Evolutionary conservation across 1,140 invertebrate genomes (phyloP).

Genomic region (Scaptodrosophila lebanonensis): DNA sequence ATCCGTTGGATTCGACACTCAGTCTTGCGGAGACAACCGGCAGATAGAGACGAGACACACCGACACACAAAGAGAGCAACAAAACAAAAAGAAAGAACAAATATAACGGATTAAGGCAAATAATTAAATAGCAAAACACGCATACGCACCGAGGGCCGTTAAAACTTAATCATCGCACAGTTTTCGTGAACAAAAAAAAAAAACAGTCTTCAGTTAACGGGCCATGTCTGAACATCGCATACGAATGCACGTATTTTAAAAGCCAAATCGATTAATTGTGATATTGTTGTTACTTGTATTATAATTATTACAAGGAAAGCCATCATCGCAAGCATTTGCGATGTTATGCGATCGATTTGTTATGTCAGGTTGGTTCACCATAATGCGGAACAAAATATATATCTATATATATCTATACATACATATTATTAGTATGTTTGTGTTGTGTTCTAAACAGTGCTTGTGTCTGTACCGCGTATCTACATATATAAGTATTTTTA

Average conservation of each 20-base stretch:
- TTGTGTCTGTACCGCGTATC: neutral
- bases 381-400: conserved; percentile 4
- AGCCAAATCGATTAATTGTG: no score
- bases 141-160: no score
- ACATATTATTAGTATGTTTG: neutral
- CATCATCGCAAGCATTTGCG: conserved; percentile 19
- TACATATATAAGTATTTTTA: conserved; percentile 19
- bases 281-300: conserved; percentile 30
- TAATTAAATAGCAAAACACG: conserved; percentile 6
- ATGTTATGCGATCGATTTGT: conserved; percentile 74
- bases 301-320: conserved; percentile 47
- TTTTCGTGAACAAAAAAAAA: no score
- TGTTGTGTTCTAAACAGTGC: no score
- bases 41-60: conserved; percentile 72
- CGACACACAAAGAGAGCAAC: conserved; percentile 36
- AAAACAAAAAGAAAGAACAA: conserved; percentile 5
- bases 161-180: no score
- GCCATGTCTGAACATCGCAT: no score
- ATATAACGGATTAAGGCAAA: conserved; percentile 11
- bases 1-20: conserved; percentile 53
- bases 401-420: conserved; percentile 6
- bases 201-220: no score
- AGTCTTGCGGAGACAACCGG: conserved; percentile 75
- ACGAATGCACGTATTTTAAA: no score
- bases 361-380: conserved; percentile 65